phyloP scores from a whole-genome alignment of 2,888 invertebrate genomes.

The Ceraclea dissimilis region DNA sequence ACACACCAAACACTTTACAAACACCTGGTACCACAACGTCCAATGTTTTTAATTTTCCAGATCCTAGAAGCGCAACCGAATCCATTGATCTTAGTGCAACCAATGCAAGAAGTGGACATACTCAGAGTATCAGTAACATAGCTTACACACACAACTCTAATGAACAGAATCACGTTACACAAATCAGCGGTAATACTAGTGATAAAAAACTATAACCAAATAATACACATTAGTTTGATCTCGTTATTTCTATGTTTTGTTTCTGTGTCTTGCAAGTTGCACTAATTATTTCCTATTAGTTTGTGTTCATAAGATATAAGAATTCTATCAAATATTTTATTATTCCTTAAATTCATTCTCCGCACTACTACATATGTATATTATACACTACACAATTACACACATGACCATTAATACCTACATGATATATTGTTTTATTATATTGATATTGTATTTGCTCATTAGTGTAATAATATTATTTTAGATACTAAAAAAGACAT shows the following conservation, averaged over 20 bases:
- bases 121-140: not conserved
- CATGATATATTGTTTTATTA: no score
- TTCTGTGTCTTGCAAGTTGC: not conserved
- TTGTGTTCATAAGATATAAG: not conserved
- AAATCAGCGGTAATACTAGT: not conserved
- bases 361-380: no score
- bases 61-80: conserved; percentile 10
- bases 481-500: no score
- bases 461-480: no score
- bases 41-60: conserved; percentile 21
- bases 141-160: not conserved
- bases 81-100: conserved; percentile 12
- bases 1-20: conserved; percentile 17
- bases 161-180: conserved; percentile 5
- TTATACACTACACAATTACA: no score
- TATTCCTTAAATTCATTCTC: not conserved
- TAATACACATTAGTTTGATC: not conserved
- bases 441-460: no score
- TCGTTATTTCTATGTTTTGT: not conserved
- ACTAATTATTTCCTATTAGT: not conserved
- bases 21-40: conserved; percentile 17
- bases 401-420: no score
- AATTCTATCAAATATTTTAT: not conserved
- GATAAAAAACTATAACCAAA: not conserved
- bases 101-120: conserved; percentile 12